A percentile compares a stretch with the other conserved stretches of the same genome.
phyloP scores from a whole-genome alignment of 2,888 invertebrate species.

The Acleris sparsana region DNA sequence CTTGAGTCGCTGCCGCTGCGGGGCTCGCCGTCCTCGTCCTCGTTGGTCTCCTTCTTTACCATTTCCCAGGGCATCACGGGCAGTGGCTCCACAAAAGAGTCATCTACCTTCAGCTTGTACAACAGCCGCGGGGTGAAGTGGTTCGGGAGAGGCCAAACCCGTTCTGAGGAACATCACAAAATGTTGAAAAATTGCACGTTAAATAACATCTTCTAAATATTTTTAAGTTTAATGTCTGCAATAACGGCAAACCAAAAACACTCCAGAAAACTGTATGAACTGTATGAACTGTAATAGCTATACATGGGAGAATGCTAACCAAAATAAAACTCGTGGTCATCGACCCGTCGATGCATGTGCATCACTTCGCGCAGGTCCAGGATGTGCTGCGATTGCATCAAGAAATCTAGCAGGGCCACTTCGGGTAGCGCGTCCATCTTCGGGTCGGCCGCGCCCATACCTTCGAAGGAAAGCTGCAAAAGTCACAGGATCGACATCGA shows the following conservation, averaged over 20 bases:
- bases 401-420: slow-evolving; percentile 71
- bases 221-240: too few relatives aligned
- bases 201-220: too few relatives aligned
- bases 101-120: slow-evolving; percentile 74
- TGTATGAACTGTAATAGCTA: too few relatives aligned
- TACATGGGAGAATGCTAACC: slow-evolving; percentile 64
- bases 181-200: background rate
- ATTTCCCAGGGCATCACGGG: slow-evolving; percentile 78
- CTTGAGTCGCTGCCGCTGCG: slow-evolving; percentile 58
- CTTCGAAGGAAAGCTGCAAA: slow-evolving; percentile 65
- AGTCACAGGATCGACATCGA: background rate
- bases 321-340: slow-evolving; percentile 69
- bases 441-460: slow-evolving; percentile 66
- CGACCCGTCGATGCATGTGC: slow-evolving; percentile 67
- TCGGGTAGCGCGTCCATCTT: slow-evolving; percentile 77
- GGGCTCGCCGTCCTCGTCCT: slow-evolving; percentile 60
- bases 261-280: background rate
- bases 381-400: slow-evolving; percentile 68
- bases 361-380: slow-evolving; percentile 62
- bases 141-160: slow-evolving; percentile 72
- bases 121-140: slow-evolving; percentile 71
- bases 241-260: too few relatives aligned
- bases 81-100: slow-evolving; percentile 73
- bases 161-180: slow-evolving; percentile 51
- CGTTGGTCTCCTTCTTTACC: slow-evolving; percentile 57